A percentile compares a stretch with the other conserved stretches of the same genome.
phyloP scores from a whole-genome alignment of 2,797 vertebrate genomes.

The Cossypha dichroa region DNA sequence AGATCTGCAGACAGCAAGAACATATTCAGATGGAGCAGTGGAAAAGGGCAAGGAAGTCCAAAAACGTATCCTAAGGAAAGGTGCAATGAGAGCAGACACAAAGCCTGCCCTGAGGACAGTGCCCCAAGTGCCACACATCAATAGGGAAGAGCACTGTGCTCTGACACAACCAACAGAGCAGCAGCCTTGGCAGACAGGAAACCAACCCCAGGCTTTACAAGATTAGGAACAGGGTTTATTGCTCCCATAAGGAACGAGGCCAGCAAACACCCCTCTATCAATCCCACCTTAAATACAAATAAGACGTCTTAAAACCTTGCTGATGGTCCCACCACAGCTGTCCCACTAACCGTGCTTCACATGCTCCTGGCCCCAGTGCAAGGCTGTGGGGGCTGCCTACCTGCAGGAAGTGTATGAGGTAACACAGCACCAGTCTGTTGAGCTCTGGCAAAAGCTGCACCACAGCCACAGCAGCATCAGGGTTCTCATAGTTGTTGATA shows the following conservation, averaged over 20 bases:
- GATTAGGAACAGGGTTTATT: not conserved
- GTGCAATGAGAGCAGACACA: not conserved
- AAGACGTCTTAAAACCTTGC: not conserved
- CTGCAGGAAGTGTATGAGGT: constrained; percentile 94
- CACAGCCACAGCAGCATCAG: constrained; percentile 84
- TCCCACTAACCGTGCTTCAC: fast-evolving
- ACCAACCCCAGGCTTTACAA: not conserved
- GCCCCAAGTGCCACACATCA: not conserved
- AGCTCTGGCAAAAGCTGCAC: constrained; percentile 89
- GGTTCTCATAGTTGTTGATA: constrained; percentile 89
- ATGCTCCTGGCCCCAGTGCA: not conserved
- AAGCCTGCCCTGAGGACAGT: not conserved
- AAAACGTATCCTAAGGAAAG: fast-evolving
- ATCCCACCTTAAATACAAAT: not conserved
- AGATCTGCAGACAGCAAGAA: constrained; percentile 77
- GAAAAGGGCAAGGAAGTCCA: not conserved
- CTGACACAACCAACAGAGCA: fast-evolving
- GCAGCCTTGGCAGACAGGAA: not conserved
- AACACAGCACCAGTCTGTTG: constrained; percentile 89
- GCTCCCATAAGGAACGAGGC: not conserved
- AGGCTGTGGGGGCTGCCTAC: constrained; percentile 57
- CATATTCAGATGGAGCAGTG: not conserved
- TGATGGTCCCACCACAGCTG: not conserved
- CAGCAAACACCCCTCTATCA: not conserved
- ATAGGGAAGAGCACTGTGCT: not conserved